A percentile compares a stretch with the other conserved stretches of the same genome.
Evolutionary conservation across 2,888 invertebrate species (phyloP).

Genomic region (Malacosoma neustria): DNA sequence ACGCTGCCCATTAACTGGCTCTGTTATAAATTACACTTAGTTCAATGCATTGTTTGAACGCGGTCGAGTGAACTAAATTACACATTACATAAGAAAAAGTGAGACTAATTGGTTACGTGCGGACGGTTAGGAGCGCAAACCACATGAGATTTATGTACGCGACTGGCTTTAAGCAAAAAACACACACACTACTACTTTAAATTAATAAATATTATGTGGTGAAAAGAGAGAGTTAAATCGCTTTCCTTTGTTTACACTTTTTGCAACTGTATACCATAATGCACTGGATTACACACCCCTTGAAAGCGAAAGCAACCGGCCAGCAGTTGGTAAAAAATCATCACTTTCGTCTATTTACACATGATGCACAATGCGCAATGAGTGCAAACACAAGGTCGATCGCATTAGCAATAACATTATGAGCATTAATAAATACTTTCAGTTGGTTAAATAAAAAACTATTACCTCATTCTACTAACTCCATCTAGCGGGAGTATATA

Average conservation of each 20-base stretch:
- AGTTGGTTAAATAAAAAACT: background rate
- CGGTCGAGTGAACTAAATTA: slow-evolving; percentile 33
- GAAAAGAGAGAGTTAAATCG: slow-evolving; percentile 1
- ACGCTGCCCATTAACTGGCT: slow-evolving; percentile 21
- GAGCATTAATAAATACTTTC: background rate
- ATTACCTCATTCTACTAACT: background rate
- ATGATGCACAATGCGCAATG: background rate
- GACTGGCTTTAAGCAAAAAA: background rate
- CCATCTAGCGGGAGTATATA: background rate
- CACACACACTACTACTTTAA: background rate
- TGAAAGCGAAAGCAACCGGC: background rate
- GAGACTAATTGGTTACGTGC: slow-evolving; percentile 25
- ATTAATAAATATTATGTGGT: background rate
- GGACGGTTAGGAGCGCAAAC: slow-evolving; percentile 1
- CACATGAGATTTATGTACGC: slow-evolving; percentile 1
- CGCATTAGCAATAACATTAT: background rate
- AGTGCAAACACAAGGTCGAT: slow-evolving; percentile 1
- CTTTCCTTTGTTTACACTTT: background rate
- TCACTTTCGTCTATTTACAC: background rate
- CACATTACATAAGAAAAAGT: slow-evolving; percentile 28
- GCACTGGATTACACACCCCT: background rate
- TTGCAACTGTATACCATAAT: background rate
- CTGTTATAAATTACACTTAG: slow-evolving; percentile 19
- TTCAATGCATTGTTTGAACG: slow-evolving; percentile 27
- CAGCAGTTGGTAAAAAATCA: background rate